Base-by-base conservation (phyloP, 2,797 vertebrate species). In the Adrianichthys oophorus region DNA sequence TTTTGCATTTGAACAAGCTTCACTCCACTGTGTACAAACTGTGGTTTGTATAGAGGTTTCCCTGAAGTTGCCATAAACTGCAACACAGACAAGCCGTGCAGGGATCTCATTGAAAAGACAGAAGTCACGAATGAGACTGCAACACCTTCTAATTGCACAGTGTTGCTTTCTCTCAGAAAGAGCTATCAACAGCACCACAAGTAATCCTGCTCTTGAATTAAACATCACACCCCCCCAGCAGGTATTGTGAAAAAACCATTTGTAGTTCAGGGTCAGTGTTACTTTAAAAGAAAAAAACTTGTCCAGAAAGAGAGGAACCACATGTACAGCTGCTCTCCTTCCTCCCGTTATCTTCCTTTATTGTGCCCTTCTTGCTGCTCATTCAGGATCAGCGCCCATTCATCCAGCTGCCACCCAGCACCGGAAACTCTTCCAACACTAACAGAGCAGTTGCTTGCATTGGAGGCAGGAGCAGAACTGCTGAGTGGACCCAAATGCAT, bases 51-150 rank as follows among this genome's bases (percentile, higher is more conserved):
- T 19, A 26, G 71, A 67, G 41, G 19, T 44, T 58, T 41, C 41
- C 66, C 61, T 42, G 63, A 72, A 79, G 6, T 5, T 73, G 53
- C 83, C 83, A 3, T 32, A 32, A 10, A 32, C 32, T 10, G 66
- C 54, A 52, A 61, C 54, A 65, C 37, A 59, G 52, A 72, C 58
- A 65, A 72, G 63, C 60, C 55, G 57, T 61, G 75, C 24, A 60
- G 79, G 78, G 80, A 86, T 55, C 42, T 45, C 10, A 54, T 48
- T 85, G 73, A 83, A 90, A 89, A 83, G 82, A 68, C 81, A 83
- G 85, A 90, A 89, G 68, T 80, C 74, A 55, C 81, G 76, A 65
- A 55, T 76, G 72, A 59, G 62, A 81, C 63, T 53, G 52, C 72
- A 67, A 79, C 48, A 55, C 21, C 48, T 72, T 56, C 69, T 71